These are phyloP conservation scores for Scomber scombrus DNA, from an alignment of 2,113 vertebrate genomes.

Conservation along the genomic window DNA sequence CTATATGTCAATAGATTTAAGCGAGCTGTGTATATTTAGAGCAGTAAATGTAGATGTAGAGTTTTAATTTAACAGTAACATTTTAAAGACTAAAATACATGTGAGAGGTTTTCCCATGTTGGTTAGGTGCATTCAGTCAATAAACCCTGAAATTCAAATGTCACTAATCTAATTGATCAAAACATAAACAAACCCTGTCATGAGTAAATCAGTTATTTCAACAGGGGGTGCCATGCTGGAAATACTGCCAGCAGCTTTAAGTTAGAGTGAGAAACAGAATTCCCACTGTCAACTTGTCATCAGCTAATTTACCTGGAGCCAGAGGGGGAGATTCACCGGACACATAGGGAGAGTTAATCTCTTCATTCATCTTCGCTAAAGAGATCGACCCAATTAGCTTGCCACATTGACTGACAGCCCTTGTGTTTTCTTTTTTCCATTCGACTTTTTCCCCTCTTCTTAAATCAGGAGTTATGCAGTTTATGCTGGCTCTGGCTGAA, in stretches of 20 bases:
- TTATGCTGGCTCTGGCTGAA: slow-evolving; percentile 54
- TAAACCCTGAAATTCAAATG: slow-evolving; percentile 18
- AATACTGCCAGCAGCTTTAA: slow-evolving; percentile 41
- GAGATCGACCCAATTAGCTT: slow-evolving; percentile 81
- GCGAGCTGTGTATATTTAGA: neutral
- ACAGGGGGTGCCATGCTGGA: slow-evolving; percentile 27
- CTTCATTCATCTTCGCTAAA: slow-evolving; percentile 81
- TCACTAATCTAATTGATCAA: slow-evolving; percentile 49
- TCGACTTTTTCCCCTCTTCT: slow-evolving; percentile 12
- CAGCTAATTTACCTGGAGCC: slow-evolving; percentile 79
- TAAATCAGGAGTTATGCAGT: slow-evolving; percentile 46
- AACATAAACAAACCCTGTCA: slow-evolving; percentile 35
- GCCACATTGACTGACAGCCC: slow-evolving; percentile 71
- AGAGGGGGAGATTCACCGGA: slow-evolving; percentile 73
- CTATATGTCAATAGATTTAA: no score
- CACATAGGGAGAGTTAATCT: slow-evolving; percentile 78
- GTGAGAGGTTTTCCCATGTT: neutral
- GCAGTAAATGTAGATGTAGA: no score
- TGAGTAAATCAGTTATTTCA: slow-evolving; percentile 28
- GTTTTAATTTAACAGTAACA: neutral
- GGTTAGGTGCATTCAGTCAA: slow-evolving; percentile 4
- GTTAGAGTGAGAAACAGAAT: slow-evolving; percentile 43
- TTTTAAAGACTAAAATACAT: neutral
- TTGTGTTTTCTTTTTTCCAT: slow-evolving; percentile 65
- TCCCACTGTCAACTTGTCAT: slow-evolving; percentile 78